Evolutionary conservation across 2,797 vertebrate genomes (phyloP).

Genomic region (Typhlichthys subterraneus): DNA sequence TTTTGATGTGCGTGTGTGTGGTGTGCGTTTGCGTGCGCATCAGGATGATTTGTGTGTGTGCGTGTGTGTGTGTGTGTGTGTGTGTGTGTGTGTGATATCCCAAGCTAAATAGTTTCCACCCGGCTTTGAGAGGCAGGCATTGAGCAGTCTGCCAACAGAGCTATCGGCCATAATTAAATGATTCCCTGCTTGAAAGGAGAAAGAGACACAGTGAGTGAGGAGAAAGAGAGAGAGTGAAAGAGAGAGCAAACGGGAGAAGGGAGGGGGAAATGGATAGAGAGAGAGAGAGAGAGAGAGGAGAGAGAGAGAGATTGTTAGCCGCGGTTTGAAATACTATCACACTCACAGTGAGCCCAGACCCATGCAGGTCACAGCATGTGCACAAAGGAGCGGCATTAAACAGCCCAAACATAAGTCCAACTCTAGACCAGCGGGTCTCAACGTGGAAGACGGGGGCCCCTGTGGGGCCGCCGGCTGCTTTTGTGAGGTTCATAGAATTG

Average conservation of each 20-base stretch:
- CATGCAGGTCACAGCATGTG: constrained; percentile 46
- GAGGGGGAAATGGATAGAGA: constrained; percentile 1
- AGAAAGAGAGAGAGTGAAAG: neutral
- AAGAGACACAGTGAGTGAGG: constrained; percentile 62
- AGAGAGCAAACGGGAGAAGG: constrained; percentile 2
- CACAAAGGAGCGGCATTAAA: constrained; percentile 67
- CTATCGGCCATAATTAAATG: constrained; percentile 84
- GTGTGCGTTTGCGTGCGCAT: constrained; percentile 9
- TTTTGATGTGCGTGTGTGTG: no score
- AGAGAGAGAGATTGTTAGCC: constrained; percentile 49
- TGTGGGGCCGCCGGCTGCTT: neutral
- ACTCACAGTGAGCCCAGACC: constrained; percentile 51
- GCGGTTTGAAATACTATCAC: constrained; percentile 59
- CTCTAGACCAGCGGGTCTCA: constrained; percentile 22
- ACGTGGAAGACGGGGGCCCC: constrained; percentile 10
- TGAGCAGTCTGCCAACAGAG: constrained; percentile 83
- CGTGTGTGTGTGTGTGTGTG: constrained; percentile 23
- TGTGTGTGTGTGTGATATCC: constrained; percentile 54
- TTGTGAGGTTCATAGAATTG: no score
- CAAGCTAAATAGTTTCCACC: constrained; percentile 78
- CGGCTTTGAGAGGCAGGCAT: constrained; percentile 78
- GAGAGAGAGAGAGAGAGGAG: constrained; percentile 6
- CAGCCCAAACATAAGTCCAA: constrained; percentile 61
- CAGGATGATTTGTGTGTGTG: constrained; percentile 30
- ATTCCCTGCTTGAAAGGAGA: constrained; percentile 78